Conservation (phyloP, 2,888 invertebrate genomes). For the Autographa gamma region DNA sequence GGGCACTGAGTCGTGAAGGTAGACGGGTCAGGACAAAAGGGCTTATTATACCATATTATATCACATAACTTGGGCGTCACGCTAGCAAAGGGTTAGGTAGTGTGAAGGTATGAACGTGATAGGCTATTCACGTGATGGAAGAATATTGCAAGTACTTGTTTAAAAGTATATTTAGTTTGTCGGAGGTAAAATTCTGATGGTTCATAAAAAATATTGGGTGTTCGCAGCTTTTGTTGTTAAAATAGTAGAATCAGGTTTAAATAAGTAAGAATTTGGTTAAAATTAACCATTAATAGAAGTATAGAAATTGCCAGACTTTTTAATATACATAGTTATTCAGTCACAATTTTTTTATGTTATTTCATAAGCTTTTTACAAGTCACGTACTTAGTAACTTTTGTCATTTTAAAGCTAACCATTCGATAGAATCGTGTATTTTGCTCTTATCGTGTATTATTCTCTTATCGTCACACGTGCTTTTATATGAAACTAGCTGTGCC, state of each 20-base stretch:
- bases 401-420: neutral
- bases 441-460: neutral
- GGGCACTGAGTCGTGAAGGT: slow-evolving; percentile 17
- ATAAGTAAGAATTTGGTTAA: no score
- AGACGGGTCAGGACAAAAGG: slow-evolving; percentile 14
- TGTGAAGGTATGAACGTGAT: neutral
- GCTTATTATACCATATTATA: slow-evolving; percentile 20
- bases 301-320: no score
- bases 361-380: neutral
- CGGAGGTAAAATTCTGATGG: no score
- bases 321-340: no score
- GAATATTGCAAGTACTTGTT: no score
- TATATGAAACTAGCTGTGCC: no score
- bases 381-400: neutral
- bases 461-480: neutral
- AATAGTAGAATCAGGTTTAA: no score
- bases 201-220: no score
- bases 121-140: neutral
- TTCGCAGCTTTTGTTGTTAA: no score
- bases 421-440: neutral
- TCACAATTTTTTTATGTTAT: no score
- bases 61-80: slow-evolving; percentile 9
- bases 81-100: slow-evolving; percentile 3
- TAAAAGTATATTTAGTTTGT: no score
- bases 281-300: no score